A percentile compares a stretch with the other conserved stretches of the same genome.
Evolutionary conservation across 1,140 invertebrate species (phyloP).

Genomic region (Drosophila serrata): DNA sequence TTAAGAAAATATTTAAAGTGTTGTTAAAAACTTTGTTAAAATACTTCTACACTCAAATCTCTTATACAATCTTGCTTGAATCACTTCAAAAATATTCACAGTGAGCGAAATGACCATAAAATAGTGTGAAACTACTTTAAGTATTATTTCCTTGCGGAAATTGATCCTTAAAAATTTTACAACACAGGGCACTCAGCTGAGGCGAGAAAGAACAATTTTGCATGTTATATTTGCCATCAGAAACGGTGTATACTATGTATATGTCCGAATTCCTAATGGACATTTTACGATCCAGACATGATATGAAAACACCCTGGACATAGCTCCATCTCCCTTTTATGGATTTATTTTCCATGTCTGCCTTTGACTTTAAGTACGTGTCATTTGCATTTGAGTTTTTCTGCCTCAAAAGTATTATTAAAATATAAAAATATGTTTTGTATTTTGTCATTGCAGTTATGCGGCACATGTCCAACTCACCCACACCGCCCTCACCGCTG

Average conservation of each 20-base stretch:
- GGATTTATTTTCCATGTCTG: conserved; percentile 3
- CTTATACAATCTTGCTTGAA: neutral
- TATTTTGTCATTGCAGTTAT: conserved; percentile 71
- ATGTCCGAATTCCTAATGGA: conserved; percentile 80
- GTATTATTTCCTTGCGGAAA: conserved; percentile 18
- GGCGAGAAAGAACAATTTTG: conserved; percentile 54
- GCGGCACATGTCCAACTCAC: conserved; percentile 83
- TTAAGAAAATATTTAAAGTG: neutral
- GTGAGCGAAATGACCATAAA: neutral
- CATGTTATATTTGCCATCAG: too few species aligned
- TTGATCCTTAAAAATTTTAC: conserved; percentile 65
- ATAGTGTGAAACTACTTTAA: conserved; percentile 14
- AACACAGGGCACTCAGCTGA: conserved; percentile 47
- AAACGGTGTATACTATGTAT: too few species aligned
- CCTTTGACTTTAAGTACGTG: conserved; percentile 51
- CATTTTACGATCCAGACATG: conserved; percentile 72
- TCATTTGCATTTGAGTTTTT: conserved; percentile 65
- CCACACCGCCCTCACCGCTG: conserved; percentile 80
- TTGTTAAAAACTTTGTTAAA: too few species aligned
- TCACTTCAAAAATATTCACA: neutral
- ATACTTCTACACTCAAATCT: neutral
- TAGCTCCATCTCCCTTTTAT: neutral
- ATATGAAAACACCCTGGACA: conserved; percentile 19
- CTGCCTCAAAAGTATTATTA: conserved; percentile 6
- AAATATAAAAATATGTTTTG: conserved; percentile 38